A percentile compares a stretch with the other conserved stretches of the same genome.
These are phyloP conservation scores for Natrix natrix DNA, from an alignment of 2,797 vertebrate genomes.

Conservation along the genomic window DNA sequence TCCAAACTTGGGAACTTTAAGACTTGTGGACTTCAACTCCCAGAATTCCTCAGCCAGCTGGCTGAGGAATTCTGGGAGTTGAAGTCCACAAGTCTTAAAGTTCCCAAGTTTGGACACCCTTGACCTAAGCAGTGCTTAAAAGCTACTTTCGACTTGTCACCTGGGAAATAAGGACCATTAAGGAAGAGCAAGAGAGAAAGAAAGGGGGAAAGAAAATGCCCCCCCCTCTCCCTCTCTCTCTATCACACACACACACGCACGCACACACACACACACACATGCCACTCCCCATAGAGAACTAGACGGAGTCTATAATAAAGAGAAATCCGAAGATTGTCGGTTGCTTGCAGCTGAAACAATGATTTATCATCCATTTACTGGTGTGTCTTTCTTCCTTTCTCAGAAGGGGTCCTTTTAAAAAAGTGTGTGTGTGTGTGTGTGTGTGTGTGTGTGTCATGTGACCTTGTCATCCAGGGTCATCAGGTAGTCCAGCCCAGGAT, in stretches of 20 bases:
- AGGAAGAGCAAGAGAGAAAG: background rate
- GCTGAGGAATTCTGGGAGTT: too few relatives aligned
- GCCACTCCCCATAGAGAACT: too few relatives aligned
- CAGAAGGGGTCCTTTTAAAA: too few relatives aligned
- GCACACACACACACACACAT: background rate
- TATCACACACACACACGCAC: too few relatives aligned
- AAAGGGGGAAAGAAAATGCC: background rate
- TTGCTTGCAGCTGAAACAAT: background rate
- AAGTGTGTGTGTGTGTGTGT: too few relatives aligned
- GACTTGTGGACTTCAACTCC: too few relatives aligned
- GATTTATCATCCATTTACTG: background rate
- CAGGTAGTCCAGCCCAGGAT: background rate
- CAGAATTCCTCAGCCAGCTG: too few relatives aligned
- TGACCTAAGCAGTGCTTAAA: slow-evolving; percentile 10
- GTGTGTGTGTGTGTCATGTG: background rate
- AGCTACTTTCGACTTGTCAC: slow-evolving; percentile 16
- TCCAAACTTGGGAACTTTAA: too few relatives aligned
- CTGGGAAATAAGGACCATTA: slow-evolving; percentile 9
- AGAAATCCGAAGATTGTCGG: too few relatives aligned
- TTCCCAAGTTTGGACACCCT: too few relatives aligned
- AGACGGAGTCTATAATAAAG: background rate
- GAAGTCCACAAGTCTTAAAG: too few relatives aligned
- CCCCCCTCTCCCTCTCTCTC: too few relatives aligned
- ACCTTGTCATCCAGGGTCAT: background rate
- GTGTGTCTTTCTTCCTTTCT: background rate